Evolutionary conservation across 2,797 vertebrate species (phyloP).

Genomic region (Epinephelus awoara): DNA sequence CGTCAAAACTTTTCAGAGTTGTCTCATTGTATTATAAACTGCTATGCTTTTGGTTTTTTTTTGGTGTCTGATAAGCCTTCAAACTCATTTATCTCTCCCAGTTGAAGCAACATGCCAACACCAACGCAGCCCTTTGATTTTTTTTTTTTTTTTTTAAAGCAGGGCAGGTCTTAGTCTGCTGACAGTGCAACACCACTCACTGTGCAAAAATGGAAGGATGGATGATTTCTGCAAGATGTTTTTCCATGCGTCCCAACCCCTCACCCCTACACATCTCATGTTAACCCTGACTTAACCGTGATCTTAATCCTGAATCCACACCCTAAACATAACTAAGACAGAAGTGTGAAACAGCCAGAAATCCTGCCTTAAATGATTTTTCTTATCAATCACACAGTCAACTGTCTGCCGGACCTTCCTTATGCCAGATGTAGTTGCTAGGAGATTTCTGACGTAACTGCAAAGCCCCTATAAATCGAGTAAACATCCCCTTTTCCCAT

Average conservation of each 20-base stretch:
- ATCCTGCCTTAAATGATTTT: neutral
- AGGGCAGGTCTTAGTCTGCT: too few relatives aligned
- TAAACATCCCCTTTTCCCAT: neutral
- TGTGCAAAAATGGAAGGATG: too few relatives aligned
- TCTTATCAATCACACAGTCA: neutral
- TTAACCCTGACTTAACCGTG: neutral
- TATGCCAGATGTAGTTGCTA: constrained; percentile 26
- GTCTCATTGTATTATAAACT: too few relatives aligned
- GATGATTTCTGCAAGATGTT: too few relatives aligned
- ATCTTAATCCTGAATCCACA: neutral
- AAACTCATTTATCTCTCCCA: neutral
- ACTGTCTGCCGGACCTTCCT: neutral
- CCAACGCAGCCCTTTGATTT: neutral
- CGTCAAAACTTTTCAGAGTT: too few relatives aligned
- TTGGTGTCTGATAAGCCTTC: too few relatives aligned
- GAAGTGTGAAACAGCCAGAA: neutral
- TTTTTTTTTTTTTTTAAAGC: too few relatives aligned
- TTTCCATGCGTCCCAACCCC: too few relatives aligned
- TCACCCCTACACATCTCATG: neutral
- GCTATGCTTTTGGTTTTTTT: too few relatives aligned
- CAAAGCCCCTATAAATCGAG: constrained; percentile 7
- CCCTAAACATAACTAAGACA: neutral
- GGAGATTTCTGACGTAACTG: constrained; percentile 14
- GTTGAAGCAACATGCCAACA: neutral
- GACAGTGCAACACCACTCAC: too few relatives aligned